Percentiles rank a stretch among this genome's conserved stretches.
phyloP scores from a whole-genome alignment of 2,113 vertebrate genomes.

The Callipepla squamata region DNA sequence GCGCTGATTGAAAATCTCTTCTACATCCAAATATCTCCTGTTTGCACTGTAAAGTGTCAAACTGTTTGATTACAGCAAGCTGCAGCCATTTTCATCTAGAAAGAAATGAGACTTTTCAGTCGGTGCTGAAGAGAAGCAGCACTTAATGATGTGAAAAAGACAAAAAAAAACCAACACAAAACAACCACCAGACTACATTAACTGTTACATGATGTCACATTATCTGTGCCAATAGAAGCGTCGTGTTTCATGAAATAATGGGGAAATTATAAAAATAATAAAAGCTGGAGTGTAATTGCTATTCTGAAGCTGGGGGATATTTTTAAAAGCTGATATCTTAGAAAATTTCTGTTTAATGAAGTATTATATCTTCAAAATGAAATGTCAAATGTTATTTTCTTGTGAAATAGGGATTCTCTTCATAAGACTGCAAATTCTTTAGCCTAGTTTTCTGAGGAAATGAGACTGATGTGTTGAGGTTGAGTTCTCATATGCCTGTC shows the following conservation, averaged over 20 bases:
- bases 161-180: not conserved
- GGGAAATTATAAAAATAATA: conserved; percentile 18
- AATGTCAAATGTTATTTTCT: not conserved
- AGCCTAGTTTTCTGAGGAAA: not conserved
- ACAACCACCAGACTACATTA: not conserved
- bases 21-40: conserved; percentile 8
- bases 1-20: conserved; percentile 22
- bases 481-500: not conserved
- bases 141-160: conserved; percentile 48
- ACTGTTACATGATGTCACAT: conserved; percentile 6
- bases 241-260: not conserved
- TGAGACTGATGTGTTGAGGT: not conserved
- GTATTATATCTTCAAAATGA: not conserved
- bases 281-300: not conserved
- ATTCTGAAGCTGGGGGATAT: not conserved
- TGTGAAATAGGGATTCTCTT: not conserved
- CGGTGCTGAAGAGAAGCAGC: conserved; percentile 33
- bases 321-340: not conserved
- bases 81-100: conserved; percentile 36
- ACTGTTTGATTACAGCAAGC: conserved; percentile 60
- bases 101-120: conserved; percentile 54
- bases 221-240: not conserved
- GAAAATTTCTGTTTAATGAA: conserved; percentile 3
- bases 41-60: conserved; percentile 39
- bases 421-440: not conserved